Evolutionary conservation across 1,140 invertebrate genomes (phyloP).

Genomic region (Drosophila burlai): DNA sequence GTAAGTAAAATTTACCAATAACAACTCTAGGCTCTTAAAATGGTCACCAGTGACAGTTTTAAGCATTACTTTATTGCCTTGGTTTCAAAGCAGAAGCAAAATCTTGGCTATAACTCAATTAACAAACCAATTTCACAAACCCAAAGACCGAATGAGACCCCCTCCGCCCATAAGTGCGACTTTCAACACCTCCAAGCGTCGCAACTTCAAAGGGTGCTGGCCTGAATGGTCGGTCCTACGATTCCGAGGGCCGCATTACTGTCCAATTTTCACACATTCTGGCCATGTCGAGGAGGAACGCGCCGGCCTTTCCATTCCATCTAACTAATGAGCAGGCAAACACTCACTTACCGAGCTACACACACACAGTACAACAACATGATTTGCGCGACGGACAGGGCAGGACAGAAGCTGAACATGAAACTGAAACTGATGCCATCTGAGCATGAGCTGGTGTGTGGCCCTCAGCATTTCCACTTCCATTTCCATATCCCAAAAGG

Average conservation of each 20-base stretch:
- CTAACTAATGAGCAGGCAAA: constrained; percentile 67
- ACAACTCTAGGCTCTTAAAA: background rate
- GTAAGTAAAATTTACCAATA: too few species aligned
- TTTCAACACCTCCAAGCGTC: constrained; percentile 61
- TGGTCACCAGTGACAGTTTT: background rate
- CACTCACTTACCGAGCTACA: constrained; percentile 36
- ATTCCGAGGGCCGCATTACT: constrained; percentile 53
- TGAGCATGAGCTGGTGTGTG: constrained; percentile 10
- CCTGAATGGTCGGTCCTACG: constrained; percentile 3
- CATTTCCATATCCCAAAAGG: constrained; percentile 46
- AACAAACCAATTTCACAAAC: constrained; percentile 44
- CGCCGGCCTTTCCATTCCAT: constrained; percentile 14
- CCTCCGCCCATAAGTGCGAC: constrained; percentile 9
- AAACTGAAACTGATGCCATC: constrained; percentile 41
- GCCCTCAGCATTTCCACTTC: constrained; percentile 15
- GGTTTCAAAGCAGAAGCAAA: constrained; percentile 7
- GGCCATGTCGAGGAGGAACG: constrained; percentile 25
- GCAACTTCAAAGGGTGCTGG: constrained; percentile 65
- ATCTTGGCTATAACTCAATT: constrained; percentile 45
- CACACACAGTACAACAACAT: constrained; percentile 21
- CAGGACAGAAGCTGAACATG: constrained; percentile 19
- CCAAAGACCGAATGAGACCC: background rate
- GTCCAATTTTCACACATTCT: constrained; percentile 78
- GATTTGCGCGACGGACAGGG: constrained; percentile 25
- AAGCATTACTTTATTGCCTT: background rate